Evolutionary conservation across 2,113 vertebrate genomes (phyloP).

Genomic region (Lasiurus cinereus): DNA sequence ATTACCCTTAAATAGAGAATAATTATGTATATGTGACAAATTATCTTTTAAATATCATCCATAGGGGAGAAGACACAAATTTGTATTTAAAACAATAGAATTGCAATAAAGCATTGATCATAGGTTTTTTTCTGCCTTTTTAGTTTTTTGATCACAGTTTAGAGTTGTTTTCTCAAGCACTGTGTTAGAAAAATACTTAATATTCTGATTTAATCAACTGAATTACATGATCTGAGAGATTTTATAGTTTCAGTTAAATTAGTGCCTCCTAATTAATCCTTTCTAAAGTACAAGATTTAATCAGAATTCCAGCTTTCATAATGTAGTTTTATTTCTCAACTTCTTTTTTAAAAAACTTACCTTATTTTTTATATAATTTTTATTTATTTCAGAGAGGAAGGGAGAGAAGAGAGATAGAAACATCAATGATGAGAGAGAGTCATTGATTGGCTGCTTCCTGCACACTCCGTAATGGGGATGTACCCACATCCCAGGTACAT

Average conservation of each 20-base stretch:
- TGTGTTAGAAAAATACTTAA: constrained; percentile 15
- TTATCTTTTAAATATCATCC: constrained; percentile 28
- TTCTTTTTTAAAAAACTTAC: not conserved
- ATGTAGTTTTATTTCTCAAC: constrained; percentile 47
- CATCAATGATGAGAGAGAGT: too few species aligned
- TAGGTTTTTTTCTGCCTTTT: too few species aligned
- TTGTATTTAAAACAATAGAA: constrained; percentile 43
- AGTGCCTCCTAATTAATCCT: constrained; percentile 35
- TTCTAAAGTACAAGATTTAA: constrained; percentile 41
- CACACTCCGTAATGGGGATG: too few species aligned
- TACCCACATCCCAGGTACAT: too few species aligned
- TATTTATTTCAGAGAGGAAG: too few species aligned
- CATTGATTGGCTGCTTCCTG: too few species aligned
- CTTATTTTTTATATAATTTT: too few species aligned
- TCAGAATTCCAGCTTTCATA: constrained; percentile 71
- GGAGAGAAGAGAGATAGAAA: too few species aligned
- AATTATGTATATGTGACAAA: not conserved
- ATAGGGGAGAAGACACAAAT: constrained; percentile 11
- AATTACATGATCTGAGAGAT: not conserved
- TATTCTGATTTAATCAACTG: not conserved
- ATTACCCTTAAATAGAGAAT: not conserved
- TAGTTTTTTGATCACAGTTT: not conserved
- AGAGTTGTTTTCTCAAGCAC: constrained; percentile 25
- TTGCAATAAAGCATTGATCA: not conserved
- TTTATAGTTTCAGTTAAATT: not conserved